phyloP scores from a whole-genome alignment of 1,140 invertebrate genomes.

The Mactra quadrangularis region DNA sequence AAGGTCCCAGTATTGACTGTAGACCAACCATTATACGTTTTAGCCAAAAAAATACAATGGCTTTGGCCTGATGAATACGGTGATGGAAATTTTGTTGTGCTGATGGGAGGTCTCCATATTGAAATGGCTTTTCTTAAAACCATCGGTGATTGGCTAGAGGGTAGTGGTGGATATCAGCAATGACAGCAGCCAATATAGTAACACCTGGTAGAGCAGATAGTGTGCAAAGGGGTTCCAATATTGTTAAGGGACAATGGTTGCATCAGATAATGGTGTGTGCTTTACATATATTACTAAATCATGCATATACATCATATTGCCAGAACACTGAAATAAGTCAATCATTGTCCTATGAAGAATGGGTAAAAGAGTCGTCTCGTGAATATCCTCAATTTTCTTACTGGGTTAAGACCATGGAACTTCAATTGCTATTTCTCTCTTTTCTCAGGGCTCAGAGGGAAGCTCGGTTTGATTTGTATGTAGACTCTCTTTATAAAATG shows the following conservation, averaged over 20 bases:
- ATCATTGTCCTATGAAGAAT: neutral
- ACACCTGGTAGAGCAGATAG: conserved; percentile 43
- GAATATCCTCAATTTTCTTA: neutral
- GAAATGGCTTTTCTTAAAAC: conserved; percentile 50
- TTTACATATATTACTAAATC: neutral
- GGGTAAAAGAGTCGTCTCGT: neutral
- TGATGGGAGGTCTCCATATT: conserved; percentile 60
- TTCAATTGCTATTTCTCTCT: neutral
- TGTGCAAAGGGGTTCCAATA: conserved; percentile 39
- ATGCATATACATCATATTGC: neutral
- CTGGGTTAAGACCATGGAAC: neutral
- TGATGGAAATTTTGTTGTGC: conserved; percentile 59
- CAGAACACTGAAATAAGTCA: too few relatives aligned
- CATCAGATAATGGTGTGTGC: neutral
- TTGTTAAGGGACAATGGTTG: neutral
- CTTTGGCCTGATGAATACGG: conserved; percentile 57
- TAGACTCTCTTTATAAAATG: neutral
- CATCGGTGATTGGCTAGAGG: conserved; percentile 40
- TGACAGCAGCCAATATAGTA: conserved; percentile 1
- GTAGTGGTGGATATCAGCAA: conserved; percentile 39
- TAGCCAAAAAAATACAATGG: conserved; percentile 65
- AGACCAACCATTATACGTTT: neutral
- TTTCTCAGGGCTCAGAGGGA: conserved; percentile 9
- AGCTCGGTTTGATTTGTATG: neutral
- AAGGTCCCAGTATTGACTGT: conserved; percentile 4